Percentiles rank a stretch among this genome's conserved stretches.
Evolutionary conservation across 1,140 invertebrate genomes (phyloP).

Genomic region (Habropoda laboriosa): DNA sequence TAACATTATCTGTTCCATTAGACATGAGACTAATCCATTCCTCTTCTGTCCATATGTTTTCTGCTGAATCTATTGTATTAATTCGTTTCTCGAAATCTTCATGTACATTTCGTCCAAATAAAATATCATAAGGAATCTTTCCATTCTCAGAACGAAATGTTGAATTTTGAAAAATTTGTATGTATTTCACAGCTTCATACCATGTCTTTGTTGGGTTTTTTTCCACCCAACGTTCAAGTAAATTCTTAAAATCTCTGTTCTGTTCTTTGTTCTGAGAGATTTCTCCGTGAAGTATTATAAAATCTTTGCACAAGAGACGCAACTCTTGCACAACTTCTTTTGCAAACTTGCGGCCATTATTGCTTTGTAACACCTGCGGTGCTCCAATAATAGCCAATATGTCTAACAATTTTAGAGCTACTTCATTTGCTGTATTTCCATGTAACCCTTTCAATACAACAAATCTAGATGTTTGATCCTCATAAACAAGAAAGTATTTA

Average conservation of each 20-base stretch:
- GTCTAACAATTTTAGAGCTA: conserved; percentile 66
- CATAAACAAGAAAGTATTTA: conserved; percentile 76
- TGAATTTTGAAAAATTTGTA: conserved; percentile 70
- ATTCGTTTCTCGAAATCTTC: conserved; percentile 37
- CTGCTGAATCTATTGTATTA: background rate
- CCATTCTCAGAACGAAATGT: conserved; percentile 56
- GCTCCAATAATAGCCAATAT: conserved; percentile 71
- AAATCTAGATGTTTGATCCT: conserved; percentile 76
- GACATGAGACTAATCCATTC: conserved; percentile 51
- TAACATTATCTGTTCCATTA: background rate
- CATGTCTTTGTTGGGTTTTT: conserved; percentile 66
- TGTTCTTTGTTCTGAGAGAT: conserved; percentile 26
- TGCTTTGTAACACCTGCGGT: conserved; percentile 73
- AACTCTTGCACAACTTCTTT: conserved; percentile 73
- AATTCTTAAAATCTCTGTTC: conserved; percentile 60
- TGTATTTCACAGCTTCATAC: conserved; percentile 66
- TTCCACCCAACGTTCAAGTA: conserved; percentile 62
- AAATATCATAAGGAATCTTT: conserved; percentile 65
- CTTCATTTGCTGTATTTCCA: conserved; percentile 59
- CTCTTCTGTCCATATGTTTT: conserved; percentile 58
- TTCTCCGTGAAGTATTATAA: conserved; percentile 64
- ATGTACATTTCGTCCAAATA: conserved; percentile 60
- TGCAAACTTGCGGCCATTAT: conserved; percentile 70
- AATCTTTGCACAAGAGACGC: conserved; percentile 64
- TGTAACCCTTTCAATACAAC: conserved; percentile 69